Conservation (phyloP, 2,797 vertebrate genomes). For the Sebastes taczanowskii region DNA sequence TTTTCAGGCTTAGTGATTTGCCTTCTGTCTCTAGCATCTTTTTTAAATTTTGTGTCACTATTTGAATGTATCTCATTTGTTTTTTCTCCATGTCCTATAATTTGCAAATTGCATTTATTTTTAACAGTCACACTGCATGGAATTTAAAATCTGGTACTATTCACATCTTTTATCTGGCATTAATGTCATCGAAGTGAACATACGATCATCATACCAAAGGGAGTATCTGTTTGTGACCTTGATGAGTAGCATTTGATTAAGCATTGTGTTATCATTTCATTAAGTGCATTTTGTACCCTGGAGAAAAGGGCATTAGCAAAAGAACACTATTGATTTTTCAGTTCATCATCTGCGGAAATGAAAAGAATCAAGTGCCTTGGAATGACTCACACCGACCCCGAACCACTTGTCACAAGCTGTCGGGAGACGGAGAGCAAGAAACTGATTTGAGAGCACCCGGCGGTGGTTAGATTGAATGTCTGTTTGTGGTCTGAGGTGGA, state of each 20-base stretch:
- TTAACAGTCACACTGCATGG: conserved; percentile 40
- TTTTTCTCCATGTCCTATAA: conserved; percentile 40
- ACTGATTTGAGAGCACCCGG: conserved; percentile 51
- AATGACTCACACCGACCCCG: conserved; percentile 65
- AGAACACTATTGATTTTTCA: conserved; percentile 52
- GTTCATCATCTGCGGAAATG: conserved; percentile 61
- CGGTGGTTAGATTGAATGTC: conserved; percentile 49
- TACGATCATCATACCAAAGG: conserved; percentile 58
- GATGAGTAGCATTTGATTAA: conserved; percentile 50
- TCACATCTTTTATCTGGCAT: conserved; percentile 41
- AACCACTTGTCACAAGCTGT: conserved; percentile 45
- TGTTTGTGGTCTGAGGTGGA: conserved; percentile 45
- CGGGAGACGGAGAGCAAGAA: conserved; percentile 35
- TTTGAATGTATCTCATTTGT: conserved; percentile 20
- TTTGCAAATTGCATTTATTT: conserved; percentile 42
- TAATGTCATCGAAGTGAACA: conserved; percentile 52
- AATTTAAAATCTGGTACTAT: conserved; percentile 47
- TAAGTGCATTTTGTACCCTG: conserved; percentile 77
- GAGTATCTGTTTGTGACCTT: conserved; percentile 46
- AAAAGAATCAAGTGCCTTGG: conserved; percentile 83
- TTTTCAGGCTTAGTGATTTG: conserved; percentile 74
- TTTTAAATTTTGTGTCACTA: conserved; percentile 34
- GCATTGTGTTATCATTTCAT: conserved; percentile 60
- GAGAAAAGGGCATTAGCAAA: conserved; percentile 60
- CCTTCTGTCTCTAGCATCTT: conserved; percentile 69